Evolutionary conservation across 2,888 invertebrate species (phyloP).

Genomic region (Busseola fusca): DNA sequence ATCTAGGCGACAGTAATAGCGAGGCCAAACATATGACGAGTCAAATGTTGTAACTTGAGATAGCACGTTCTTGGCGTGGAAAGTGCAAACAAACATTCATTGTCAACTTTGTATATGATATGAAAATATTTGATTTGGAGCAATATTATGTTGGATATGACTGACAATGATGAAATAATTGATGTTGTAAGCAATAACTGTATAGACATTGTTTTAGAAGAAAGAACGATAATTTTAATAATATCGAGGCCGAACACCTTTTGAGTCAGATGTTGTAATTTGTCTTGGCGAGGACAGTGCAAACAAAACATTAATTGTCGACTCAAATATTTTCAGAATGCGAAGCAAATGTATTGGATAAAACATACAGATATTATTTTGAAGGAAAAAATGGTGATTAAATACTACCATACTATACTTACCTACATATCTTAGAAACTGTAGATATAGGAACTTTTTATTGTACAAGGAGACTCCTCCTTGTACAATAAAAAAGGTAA

Average conservation of each 20-base stretch:
- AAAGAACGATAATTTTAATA: neutral
- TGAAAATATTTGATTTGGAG: conserved; percentile 7
- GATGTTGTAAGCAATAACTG: no score
- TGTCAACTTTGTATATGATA: conserved; percentile 1
- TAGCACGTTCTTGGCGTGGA: conserved; percentile 23
- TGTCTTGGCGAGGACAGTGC: conserved; percentile 23
- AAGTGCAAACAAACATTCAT: conserved; percentile 24
- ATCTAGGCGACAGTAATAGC: conserved; percentile 46
- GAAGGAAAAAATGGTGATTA: neutral
- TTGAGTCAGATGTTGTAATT: conserved; percentile 31
- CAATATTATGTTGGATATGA: neutral
- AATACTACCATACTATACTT: accelerated
- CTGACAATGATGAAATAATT: no score
- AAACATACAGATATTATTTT: neutral
- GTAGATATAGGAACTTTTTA: no score
- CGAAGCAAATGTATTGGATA: neutral
- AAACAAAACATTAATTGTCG: conserved; percentile 1
- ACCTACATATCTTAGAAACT: neutral
- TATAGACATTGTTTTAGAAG: neutral
- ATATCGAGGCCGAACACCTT: conserved; percentile 38
- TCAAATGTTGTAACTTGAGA: conserved; percentile 12
- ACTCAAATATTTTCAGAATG: neutral
- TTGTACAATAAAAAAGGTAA: neutral
- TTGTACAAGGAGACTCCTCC: no score
- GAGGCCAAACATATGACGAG: conserved; percentile 47